Evolutionary conservation across 2,797 vertebrate species (phyloP).

Genomic region (Gambusia yucatana): DNA sequence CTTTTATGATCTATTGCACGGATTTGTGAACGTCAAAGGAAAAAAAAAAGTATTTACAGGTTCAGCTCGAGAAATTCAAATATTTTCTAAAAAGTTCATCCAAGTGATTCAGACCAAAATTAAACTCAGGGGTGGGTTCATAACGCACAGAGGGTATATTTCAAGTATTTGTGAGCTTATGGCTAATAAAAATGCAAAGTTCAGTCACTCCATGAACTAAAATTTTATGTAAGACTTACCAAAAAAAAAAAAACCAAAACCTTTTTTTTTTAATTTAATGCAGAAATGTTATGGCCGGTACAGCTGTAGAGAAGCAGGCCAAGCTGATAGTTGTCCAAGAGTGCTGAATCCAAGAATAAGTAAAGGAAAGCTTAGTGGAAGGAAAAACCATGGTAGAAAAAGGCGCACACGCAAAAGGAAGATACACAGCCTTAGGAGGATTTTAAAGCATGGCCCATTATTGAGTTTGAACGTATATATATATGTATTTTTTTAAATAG

Average conservation of each 20-base stretch:
- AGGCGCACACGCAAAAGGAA: background rate
- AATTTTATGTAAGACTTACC: background rate
- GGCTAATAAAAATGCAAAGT: background rate
- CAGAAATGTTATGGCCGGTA: background rate
- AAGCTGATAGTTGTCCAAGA: background rate
- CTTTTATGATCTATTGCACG: constrained; percentile 65
- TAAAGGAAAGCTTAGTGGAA: background rate
- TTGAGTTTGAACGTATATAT: background rate
- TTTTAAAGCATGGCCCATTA: background rate
- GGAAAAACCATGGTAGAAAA: background rate
- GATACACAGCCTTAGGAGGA: background rate
- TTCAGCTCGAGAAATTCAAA: background rate
- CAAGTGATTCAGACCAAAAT: background rate
- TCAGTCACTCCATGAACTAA: background rate
- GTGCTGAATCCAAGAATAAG: background rate
- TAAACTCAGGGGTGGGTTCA: background rate
- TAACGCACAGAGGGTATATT: background rate
- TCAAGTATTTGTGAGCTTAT: background rate
- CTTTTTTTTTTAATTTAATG: background rate
- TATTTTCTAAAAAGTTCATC: background rate
- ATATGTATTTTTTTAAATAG: background rate
- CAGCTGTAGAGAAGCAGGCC: background rate
- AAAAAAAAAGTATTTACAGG: background rate
- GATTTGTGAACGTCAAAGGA: constrained; percentile 42
- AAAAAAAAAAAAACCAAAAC: background rate